These are phyloP conservation scores for Sebastes trivittatus DNA, from an alignment of 2,797 vertebrate species.

Conservation along the genomic window DNA sequence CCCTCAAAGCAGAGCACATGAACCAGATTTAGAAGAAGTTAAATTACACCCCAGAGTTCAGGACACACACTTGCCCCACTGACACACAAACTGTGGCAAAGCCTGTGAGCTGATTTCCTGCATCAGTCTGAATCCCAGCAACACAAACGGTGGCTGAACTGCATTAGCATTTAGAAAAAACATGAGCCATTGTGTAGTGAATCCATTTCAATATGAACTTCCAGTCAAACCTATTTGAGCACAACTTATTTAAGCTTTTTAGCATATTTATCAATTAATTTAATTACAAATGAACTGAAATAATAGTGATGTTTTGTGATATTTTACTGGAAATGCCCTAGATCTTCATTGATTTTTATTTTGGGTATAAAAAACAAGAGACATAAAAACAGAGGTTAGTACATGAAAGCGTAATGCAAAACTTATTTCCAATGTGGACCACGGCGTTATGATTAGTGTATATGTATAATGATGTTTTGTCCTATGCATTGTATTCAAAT, in stretches of 20 bases:
- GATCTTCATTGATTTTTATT: background rate
- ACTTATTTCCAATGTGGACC: no score
- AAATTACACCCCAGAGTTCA: conserved; percentile 27
- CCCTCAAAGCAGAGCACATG: background rate
- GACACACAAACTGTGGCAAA: conserved; percentile 48
- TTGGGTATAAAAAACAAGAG: no score
- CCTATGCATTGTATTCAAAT: no score
- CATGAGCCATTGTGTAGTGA: background rate
- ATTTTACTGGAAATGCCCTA: background rate
- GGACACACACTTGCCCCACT: conserved; percentile 48
- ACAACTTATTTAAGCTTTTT: background rate
- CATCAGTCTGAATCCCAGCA: background rate
- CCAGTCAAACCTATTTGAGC: background rate
- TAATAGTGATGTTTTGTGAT: background rate
- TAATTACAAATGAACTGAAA: background rate
- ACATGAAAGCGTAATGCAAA: no score
- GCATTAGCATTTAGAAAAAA: background rate
- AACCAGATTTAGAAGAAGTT: conserved; percentile 24
- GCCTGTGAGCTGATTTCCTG: conserved; percentile 25
- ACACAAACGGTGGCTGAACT: background rate
- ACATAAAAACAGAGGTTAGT: no score
- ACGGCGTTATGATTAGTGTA: no score
- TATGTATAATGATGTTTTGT: no score
- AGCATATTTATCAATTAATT: background rate
- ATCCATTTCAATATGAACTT: background rate